Evolutionary conservation across 2,888 invertebrate genomes (phyloP).

Genomic region (Agonopterix heracliana): DNA sequence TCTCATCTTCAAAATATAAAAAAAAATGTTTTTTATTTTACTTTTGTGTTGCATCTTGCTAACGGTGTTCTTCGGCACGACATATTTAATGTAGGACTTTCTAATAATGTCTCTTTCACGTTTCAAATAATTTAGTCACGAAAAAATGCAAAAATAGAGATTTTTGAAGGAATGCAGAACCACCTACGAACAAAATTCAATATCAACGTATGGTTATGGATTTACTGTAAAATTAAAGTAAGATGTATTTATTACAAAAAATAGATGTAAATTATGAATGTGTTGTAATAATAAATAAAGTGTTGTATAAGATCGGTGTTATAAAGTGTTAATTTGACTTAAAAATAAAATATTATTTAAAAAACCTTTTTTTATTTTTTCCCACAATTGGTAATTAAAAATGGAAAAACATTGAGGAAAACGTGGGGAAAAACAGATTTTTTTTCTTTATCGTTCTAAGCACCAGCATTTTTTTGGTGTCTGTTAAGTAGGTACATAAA

Average conservation of each 20-base stretch:
- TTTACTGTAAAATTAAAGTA: not conserved
- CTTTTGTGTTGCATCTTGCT: too few relatives aligned
- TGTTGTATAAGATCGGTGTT: slow-evolving; percentile 56
- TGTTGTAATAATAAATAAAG: slow-evolving; percentile 46
- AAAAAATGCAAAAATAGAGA: too few relatives aligned
- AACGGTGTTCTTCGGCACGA: too few relatives aligned
- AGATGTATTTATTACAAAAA: slow-evolving; percentile 18
- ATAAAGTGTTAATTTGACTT: slow-evolving; percentile 63
- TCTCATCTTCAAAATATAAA: too few relatives aligned
- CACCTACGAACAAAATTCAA: not conserved
- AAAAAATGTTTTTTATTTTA: too few relatives aligned
- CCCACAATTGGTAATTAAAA: not conserved
- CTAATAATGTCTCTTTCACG: not conserved
- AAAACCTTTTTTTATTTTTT: slow-evolving; percentile 8
- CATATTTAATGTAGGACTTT: too few relatives aligned
- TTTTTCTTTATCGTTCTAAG: too few relatives aligned
- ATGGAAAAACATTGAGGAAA: not conserved
- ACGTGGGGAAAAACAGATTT: not conserved
- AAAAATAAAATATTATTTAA: slow-evolving; percentile 60
- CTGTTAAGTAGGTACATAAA: too few relatives aligned
- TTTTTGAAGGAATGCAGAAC: not conserved
- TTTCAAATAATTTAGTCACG: too few relatives aligned
- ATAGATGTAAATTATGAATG: slow-evolving; percentile 44
- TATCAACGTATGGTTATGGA: not conserved
- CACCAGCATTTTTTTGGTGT: too few relatives aligned